A percentile compares a stretch with the other conserved stretches of the same genome.
phyloP scores from a whole-genome alignment of 2,797 vertebrate species.

The Fratercula arctica region DNA sequence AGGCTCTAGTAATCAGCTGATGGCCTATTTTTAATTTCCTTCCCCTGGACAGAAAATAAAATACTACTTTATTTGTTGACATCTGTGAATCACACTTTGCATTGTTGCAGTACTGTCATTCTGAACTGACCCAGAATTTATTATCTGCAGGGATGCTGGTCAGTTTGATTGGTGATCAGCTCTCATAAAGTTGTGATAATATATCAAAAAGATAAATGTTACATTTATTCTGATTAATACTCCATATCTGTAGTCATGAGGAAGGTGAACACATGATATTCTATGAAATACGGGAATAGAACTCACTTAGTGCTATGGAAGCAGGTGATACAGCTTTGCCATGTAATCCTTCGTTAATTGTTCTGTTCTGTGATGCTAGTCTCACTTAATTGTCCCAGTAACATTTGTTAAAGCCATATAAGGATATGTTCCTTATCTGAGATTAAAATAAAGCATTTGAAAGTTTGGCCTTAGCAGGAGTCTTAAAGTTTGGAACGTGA shows the following conservation, averaged over 20 bases:
- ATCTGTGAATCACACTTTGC: not conserved
- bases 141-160: not conserved
- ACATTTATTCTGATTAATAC: not conserved
- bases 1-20: not conserved
- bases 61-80: not conserved
- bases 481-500: not conserved
- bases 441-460: not conserved
- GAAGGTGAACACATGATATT: not conserved
- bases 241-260: rapidly evolving
- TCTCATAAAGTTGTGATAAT: not conserved
- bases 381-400: not conserved
- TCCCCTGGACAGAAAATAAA: not conserved
- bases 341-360: not conserved
- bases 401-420: not conserved
- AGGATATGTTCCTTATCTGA: not conserved
- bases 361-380: not conserved
- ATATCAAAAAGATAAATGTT: not conserved
- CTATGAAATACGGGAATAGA: not conserved
- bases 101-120: not conserved
- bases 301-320: not conserved
- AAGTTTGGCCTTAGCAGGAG: not conserved
- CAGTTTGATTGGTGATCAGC: not conserved
- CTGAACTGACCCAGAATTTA: not conserved
- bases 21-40: not conserved
- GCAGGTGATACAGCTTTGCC: not conserved